phyloP scores from a whole-genome alignment of 2,888 invertebrate genomes.

The Noctua janthina region DNA sequence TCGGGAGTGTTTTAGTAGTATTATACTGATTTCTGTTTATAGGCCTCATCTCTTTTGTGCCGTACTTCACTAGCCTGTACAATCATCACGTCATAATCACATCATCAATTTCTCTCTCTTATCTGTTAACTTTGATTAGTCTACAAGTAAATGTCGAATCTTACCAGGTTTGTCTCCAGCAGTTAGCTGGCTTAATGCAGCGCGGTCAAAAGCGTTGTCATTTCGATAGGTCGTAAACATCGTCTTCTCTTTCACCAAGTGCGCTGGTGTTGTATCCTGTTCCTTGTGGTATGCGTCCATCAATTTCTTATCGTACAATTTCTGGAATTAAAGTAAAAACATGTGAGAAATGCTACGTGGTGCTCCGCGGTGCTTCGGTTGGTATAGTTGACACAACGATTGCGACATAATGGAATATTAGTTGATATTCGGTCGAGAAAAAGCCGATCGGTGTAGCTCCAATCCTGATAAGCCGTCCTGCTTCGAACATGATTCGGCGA shows the following conservation, averaged over 20 bases:
- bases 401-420: not conserved
- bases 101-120: not conserved
- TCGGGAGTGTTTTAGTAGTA: too few species aligned
- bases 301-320: slow-evolving; percentile 81
- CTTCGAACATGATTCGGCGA: not conserved
- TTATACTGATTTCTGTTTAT: not conserved
- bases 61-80: not conserved
- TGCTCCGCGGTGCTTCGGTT: not conserved
- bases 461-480: too few species aligned
- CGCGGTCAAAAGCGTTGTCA: slow-evolving; percentile 83
- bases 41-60: not conserved
- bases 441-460: not conserved
- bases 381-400: not conserved
- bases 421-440: not conserved
- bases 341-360: not conserved
- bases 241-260: slow-evolving; percentile 73
- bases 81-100: not conserved
- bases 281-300: slow-evolving; percentile 82
- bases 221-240: slow-evolving; percentile 77
- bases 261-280: slow-evolving; percentile 77
- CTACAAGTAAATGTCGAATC: not conserved
- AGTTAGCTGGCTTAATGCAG: slow-evolving; percentile 84
- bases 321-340: slow-evolving; percentile 70
- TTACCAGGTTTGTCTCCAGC: slow-evolving; percentile 81
- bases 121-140: too few species aligned